Conservation (phyloP, 2,113 vertebrate species). For the Hippocampus zosterae region DNA sequence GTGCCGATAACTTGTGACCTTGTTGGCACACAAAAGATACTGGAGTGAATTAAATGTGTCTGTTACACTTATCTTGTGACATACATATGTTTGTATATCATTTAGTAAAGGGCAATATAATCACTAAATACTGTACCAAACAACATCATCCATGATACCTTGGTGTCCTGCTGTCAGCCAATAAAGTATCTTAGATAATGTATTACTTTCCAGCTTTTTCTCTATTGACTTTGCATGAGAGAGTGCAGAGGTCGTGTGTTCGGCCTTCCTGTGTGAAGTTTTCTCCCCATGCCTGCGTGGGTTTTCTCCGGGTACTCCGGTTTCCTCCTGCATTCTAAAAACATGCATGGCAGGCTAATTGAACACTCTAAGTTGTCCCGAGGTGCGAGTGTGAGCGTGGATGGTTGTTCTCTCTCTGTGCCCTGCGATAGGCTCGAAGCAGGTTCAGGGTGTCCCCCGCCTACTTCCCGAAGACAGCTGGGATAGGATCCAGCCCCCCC, state of each 20-base stretch:
- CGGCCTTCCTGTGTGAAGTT: no score
- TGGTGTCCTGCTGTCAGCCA: constrained; percentile 44
- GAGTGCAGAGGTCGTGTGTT: neutral
- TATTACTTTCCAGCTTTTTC: constrained; percentile 30
- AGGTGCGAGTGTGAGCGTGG: no score
- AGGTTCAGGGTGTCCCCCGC: no score
- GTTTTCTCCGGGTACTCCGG: no score
- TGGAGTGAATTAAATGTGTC: neutral
- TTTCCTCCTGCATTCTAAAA: no score
- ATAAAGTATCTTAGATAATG: constrained; percentile 54
- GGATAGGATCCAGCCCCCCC: no score
- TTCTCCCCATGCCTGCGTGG: no score
- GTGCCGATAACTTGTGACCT: constrained; percentile 15
- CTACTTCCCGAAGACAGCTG: no score
- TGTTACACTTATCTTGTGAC: constrained; percentile 24
- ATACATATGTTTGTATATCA: constrained; percentile 18
- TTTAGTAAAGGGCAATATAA: constrained; percentile 47
- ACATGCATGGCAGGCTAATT: no score
- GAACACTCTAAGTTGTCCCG: no score
- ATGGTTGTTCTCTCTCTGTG: no score
- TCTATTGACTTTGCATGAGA: constrained; percentile 11
- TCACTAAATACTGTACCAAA: constrained; percentile 55
- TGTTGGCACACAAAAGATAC: constrained; percentile 20
- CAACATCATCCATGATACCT: constrained; percentile 29
- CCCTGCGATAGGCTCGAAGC: no score